phyloP scores from a whole-genome alignment of 2,113 vertebrate genomes.

The Stigmatopora nigra region DNA sequence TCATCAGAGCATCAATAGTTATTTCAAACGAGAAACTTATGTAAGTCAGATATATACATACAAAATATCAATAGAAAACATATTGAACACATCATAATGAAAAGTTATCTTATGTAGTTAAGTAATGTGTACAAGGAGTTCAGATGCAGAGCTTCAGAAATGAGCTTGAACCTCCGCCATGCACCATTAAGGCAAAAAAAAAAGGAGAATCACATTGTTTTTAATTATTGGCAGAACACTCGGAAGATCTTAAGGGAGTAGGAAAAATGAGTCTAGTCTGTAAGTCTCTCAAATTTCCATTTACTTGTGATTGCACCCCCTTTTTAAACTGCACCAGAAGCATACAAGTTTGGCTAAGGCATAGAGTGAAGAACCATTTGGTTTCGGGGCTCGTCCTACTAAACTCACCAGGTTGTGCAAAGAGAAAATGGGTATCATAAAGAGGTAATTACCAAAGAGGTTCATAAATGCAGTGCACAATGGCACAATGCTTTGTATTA shows the following conservation, averaged over 20 bases:
- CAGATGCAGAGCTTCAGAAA: conserved; percentile 22
- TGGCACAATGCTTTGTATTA: background rate
- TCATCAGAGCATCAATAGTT: conserved; percentile 8
- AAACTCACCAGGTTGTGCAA: conserved; percentile 51
- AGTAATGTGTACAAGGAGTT: conserved; percentile 17
- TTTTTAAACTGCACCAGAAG: conserved; percentile 37
- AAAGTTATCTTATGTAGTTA: no score
- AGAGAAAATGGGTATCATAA: conserved; percentile 36
- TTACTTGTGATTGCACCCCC: conserved; percentile 50
- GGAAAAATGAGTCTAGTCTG: conserved; percentile 48
- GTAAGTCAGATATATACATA: background rate
- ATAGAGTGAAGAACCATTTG: conserved; percentile 34
- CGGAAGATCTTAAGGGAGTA: conserved; percentile 31
- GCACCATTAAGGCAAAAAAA: conserved; percentile 6
- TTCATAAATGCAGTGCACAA: background rate
- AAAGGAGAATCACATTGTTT: conserved; percentile 42
- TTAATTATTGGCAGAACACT: conserved; percentile 49
- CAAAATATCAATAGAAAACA: background rate
- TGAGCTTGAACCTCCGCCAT: conserved; percentile 37
- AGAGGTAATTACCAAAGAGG: conserved; percentile 28
- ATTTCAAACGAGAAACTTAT: background rate
- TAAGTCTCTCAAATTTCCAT: conserved; percentile 59
- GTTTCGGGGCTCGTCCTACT: conserved; percentile 44
- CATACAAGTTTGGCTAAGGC: conserved; percentile 40
- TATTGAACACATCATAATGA: background rate